Evolutionary conservation across 37 sponge, comb jelly and placozoan genomes (phyloP).

Genomic region (Theonella swinhoei): DNA sequence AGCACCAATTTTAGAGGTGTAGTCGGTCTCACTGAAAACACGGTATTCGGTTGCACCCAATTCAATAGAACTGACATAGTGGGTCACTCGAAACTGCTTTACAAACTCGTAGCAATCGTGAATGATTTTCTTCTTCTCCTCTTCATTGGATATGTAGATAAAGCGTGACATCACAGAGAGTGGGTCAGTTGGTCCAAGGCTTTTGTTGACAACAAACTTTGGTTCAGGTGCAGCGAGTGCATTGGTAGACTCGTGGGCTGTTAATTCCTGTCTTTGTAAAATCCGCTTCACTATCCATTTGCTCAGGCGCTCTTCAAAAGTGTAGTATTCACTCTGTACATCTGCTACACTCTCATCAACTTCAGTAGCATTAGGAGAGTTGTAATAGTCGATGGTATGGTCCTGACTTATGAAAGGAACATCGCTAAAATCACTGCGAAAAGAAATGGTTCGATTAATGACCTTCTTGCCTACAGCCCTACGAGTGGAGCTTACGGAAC

Average conservation of each 20-base stretch:
- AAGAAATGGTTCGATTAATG: conserved; percentile 52
- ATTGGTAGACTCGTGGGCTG: neutral
- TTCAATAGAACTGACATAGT: conserved; percentile 31
- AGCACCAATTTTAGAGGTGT: neutral
- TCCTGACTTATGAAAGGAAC: neutral
- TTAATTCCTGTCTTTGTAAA: neutral
- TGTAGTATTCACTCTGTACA: neutral
- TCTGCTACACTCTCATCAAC: conserved; percentile 18
- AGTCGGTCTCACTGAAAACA: conserved; percentile 41
- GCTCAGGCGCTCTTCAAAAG: conserved; percentile 59
- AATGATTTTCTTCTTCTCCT: conserved; percentile 4
- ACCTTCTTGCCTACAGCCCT: conserved; percentile 44
- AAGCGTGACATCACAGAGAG: neutral
- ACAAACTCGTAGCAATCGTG: conserved; percentile 18
- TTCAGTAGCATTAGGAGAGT: neutral
- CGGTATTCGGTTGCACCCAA: conserved; percentile 45
- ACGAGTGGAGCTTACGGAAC: conserved; percentile 25
- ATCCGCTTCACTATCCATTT: conserved; percentile 60
- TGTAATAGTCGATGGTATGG: neutral
- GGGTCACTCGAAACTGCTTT: neutral
- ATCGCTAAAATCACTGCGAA: conserved; percentile 45
- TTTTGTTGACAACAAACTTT: neutral
- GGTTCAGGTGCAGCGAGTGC: neutral
- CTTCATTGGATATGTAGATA: neutral
- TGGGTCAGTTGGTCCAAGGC: neutral